Base-by-base conservation (phyloP, 2,113 vertebrate species). In the Planiliza haematocheilus region DNA sequence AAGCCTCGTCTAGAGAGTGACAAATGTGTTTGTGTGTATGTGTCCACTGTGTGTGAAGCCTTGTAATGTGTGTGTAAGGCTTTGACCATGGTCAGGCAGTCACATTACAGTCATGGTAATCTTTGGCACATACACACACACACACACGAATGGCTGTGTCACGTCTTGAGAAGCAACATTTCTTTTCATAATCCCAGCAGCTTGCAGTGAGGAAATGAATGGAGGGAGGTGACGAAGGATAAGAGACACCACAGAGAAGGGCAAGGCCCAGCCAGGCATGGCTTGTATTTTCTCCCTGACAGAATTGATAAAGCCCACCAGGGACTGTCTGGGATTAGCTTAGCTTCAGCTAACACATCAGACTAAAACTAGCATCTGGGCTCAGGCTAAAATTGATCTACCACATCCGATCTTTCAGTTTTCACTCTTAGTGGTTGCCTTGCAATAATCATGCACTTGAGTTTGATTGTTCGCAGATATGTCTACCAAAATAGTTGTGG, bases 211-310 rank as follows among this genome's bases (percentile, higher is more conserved):
- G 77, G 70, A 85, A 83, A 82, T 80, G 77, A 86, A 82, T 83
- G 65, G 55, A 77, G 49, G 71, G 84, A 81, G 82, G 81, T 62
- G 65, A 74, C 70, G 10, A 34, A 58, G 80, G 78, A 77, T 79
- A 75, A 86, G 78, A 46, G 17, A 61, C 55, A 69, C 74, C 10
- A 38, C 62, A 39, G 68, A 62, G 70, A 57, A 45, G 66, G 45
- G 53, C 58, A 61, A 49, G 72, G 74, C 50, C 66, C 82, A 88
- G 74, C 71, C 59, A 79, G 84, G 77, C 87, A 57, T 92, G 88
- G 83, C 87, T 89, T 90, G 91, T 78, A 72, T 92, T 93, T 93
- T 84, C 83, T 79, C 77, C 84, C 67, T 91, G 84, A 89, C 81
- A 84, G 84, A 66, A 68, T 82, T 91, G 90, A 93, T 92, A 92